These are phyloP conservation scores for Sycon ciliatum DNA, from an alignment of 37 sponge, comb jelly and placozoan genomes.

Conservation along the genomic window DNA sequence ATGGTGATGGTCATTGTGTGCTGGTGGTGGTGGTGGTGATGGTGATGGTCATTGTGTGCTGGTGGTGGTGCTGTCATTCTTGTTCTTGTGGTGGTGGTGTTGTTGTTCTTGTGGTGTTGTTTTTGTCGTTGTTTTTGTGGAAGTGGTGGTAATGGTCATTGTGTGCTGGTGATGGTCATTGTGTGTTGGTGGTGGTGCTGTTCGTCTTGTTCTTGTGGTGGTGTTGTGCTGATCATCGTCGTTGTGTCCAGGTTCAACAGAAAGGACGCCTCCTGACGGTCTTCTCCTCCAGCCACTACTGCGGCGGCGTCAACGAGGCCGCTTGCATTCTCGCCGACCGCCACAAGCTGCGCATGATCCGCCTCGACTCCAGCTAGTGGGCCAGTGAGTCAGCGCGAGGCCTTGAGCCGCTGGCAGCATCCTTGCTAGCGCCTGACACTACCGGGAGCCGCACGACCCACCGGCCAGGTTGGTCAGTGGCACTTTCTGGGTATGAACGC, in stretches of 20 bases:
- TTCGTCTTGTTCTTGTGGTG: not conserved
- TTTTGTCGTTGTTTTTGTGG: not conserved
- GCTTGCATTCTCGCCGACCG: conserved; percentile 80
- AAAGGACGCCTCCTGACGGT: conserved; percentile 86
- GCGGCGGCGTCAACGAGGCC: conserved; percentile 86
- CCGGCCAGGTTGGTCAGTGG: too few species aligned
- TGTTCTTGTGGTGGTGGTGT: not conserved
- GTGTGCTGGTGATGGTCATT: not conserved
- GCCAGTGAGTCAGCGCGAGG: too few species aligned
- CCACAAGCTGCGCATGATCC: conserved; percentile 76
- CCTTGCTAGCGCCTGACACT: too few species aligned
- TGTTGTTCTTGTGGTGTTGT: not conserved
- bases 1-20: not conserved
- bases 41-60: not conserved
- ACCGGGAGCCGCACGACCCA: too few species aligned
- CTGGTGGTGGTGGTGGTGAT: not conserved
- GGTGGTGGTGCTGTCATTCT: not conserved
- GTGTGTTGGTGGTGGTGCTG: not conserved
- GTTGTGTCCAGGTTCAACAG: conserved; percentile 66
- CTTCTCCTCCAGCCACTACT: conserved; percentile 89
- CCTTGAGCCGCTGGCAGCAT: too few species aligned
- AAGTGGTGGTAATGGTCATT: not conserved
- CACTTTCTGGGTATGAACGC: too few species aligned
- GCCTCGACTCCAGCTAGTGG: conserved; percentile 67
- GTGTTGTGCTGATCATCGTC: too few species aligned